Evolutionary conservation across 2,888 invertebrate species (phyloP), one percentile per base, ranked within the genome.

Genomic region (Thysanoteuthis rhombus): DNA sequence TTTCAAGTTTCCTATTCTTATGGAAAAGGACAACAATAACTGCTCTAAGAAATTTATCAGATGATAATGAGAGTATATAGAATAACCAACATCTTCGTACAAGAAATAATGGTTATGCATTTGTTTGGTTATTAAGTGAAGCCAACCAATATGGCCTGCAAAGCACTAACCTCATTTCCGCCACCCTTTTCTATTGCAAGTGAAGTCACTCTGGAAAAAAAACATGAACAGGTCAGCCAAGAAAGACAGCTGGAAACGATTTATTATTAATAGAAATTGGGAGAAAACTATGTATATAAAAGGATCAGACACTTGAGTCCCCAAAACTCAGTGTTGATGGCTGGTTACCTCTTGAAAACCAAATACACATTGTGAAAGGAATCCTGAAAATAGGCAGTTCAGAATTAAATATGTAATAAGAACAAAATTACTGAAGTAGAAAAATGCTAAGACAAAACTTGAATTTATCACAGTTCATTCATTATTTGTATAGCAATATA

Each of bases 191-290:
- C 95, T 90, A 95, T 94, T 45, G 95, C 94, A 58, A 96, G 92
- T 90, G 95, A 94, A 92, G 95, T 94, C 38, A 95, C 95, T 94
- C 96, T 96, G 96, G 93, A 96, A 95, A 93, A 3, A 94, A n/a
- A 93, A 38, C 1, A 92, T 36, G 19, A 75, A 75, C 75, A 75
- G n/a, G 36, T 75, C 36, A n/a, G 4, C 19, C 36, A n/a, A 75
- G n/a, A n/a, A 12, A n/a, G n/a, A 75, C 36, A 75, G 0, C 1
- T 75, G 75, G 3, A 16, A 75, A 75, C 25, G 32, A n/a, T n/a
- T 32, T 28, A 58, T 8, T 28, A 32, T 25, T 58, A 58, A 58
- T 32, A 6, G 58, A 5, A 58, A 32, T 58, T 1, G 28, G 93
- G 38, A 25, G 22, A 93, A 58, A 36, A 36, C 1, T 93, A 36